These are phyloP conservation scores for Sminthurinus aureus DNA, from an alignment of 2,888 invertebrate species.

Conservation along the genomic window DNA sequence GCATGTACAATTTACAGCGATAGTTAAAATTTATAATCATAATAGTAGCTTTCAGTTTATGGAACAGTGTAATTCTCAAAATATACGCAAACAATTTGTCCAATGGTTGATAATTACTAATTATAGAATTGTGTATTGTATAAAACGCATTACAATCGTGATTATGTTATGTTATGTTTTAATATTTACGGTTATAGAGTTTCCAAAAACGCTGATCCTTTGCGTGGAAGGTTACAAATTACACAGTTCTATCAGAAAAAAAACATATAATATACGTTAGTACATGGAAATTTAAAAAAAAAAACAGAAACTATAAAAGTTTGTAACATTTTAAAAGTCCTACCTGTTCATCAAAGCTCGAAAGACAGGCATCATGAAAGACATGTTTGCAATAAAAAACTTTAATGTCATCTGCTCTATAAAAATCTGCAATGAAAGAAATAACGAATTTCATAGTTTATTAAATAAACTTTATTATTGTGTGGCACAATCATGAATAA, in stretches of 20 bases:
- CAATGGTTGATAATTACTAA: too few relatives aligned
- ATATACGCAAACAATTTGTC: too few relatives aligned
- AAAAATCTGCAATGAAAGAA: slow-evolving; percentile 68
- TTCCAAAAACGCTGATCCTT: slow-evolving; percentile 55
- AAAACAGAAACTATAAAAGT: background rate
- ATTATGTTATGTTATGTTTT: too few relatives aligned
- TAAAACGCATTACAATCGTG: too few relatives aligned
- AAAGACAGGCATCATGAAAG: slow-evolving; percentile 86
- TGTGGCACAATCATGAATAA: background rate
- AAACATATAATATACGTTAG: slow-evolving; percentile 20
- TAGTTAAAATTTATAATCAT: too few relatives aligned
- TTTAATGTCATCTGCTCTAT: slow-evolving; percentile 74
- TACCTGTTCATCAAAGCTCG: slow-evolving; percentile 59
- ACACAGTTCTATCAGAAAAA: slow-evolving; percentile 65
- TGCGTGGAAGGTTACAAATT: slow-evolving; percentile 65
- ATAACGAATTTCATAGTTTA: slow-evolving; percentile 10
- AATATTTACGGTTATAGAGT: slow-evolving; percentile 49
- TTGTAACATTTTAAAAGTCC: background rate
- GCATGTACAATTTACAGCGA: too few relatives aligned
- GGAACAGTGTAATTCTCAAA: too few relatives aligned
- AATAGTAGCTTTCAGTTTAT: too few relatives aligned
- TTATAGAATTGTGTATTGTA: too few relatives aligned
- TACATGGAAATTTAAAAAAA: background rate
- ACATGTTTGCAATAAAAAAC: slow-evolving; percentile 89
- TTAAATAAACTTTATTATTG: background rate